Evolutionary conservation across 2,888 invertebrate genomes (phyloP).

Genomic region (Drosophila histrio): DNA sequence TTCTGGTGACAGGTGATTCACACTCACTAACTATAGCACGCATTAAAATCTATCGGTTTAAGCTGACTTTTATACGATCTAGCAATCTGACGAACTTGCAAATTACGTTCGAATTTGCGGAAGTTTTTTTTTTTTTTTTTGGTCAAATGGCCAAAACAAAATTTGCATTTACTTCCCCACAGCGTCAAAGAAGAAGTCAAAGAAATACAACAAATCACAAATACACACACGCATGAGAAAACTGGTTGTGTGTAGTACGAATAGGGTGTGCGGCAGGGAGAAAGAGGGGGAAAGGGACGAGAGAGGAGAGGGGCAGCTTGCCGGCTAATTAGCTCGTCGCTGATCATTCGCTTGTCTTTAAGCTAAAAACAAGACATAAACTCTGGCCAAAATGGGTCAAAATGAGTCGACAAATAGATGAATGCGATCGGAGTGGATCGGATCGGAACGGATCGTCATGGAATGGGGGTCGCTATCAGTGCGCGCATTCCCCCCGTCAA

Average conservation of each 20-base stretch:
- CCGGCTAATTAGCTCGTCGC: conserved; percentile 35
- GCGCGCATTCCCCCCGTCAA: background rate
- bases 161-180: conserved; percentile 79
- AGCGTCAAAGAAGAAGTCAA: conserved; percentile 1
- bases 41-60: background rate
- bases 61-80: background rate
- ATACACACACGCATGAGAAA: background rate
- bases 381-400: conserved; percentile 45
- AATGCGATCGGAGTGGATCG: background rate
- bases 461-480: conserved; percentile 31
- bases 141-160: conserved; percentile 40
- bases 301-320: background rate
- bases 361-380: conserved; percentile 8
- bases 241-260: conserved; percentile 32
- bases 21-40: background rate
- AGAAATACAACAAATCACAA: conserved; percentile 3
- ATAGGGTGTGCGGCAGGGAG: too few species aligned
- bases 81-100: background rate
- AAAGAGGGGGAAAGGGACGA: background rate
- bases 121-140: conserved; percentile 16
- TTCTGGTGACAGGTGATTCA: background rate
- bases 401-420: conserved; percentile 20
- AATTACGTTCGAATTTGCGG: conserved; percentile 14
- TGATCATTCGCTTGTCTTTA: conserved; percentile 10
- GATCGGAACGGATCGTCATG: background rate